Evolutionary conservation across 2,888 invertebrate species (phyloP), one percentile per base, ranked within the genome.

Genomic region (Anthophora plumipes): DNA sequence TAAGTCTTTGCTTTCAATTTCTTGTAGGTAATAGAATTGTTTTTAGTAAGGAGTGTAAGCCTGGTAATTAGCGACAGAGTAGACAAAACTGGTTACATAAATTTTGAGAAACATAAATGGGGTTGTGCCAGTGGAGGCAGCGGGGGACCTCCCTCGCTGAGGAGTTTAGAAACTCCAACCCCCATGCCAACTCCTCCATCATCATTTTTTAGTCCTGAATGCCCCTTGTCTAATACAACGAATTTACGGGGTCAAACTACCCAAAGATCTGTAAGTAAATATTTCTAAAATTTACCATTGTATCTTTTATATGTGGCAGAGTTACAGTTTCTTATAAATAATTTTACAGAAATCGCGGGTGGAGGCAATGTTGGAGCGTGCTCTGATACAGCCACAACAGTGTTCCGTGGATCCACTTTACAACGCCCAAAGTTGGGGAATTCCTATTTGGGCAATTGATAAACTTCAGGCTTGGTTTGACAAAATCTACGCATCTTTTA

Each of bases 351-450:
- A 94, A 94, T 95, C 95, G 91, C 96, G 97, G 93, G 96, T 96
- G 93, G 96, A 96, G 96, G 96, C 96, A 94, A 97, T 97, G 96
- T 96, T 97, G 93, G 96, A 96, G 94, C 95, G 96, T 93, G 96
- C 96, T 93, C 91, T 94, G 92, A 93, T 91, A 88, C 94, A 93
- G 91, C 94, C 93, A 89, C 94, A 93, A 87, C 92, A 93, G 92
- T 93, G 94, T 92, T 91, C 91, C 90, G 90, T 93, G 90, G 94
- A 94, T 93, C 94, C 94, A 82, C 91, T 94, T 91, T 94, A 94
- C 92, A 94, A 95, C 94, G 94, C 94, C 87, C 92, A 92, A 87
- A 92, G 75, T 80, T 94, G 94, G 94, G 93, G 93, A 77, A 92
- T 95, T 92, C 94, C 94, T 73, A 94, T 95, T 90, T 95, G 95